Evolutionary conservation across 1,140 invertebrate genomes (phyloP).

Genomic region (Watersipora subatra): DNA sequence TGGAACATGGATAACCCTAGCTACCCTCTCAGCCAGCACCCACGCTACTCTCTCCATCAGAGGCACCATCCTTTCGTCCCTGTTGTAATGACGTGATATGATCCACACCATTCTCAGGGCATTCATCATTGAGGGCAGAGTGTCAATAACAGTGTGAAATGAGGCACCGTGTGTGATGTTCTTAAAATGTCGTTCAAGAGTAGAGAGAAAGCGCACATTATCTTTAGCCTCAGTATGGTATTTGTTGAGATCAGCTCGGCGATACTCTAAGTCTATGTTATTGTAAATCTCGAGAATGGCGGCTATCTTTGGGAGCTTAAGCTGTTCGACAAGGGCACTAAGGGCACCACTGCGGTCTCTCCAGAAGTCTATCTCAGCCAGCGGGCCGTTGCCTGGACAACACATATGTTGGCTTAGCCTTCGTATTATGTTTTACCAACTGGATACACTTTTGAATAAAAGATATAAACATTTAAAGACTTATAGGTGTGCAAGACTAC

Average conservation of each 20-base stretch:
- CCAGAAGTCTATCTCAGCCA: constrained; percentile 72
- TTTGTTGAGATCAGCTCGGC: constrained; percentile 49
- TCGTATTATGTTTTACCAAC: too few species aligned
- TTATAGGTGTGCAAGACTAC: too few species aligned
- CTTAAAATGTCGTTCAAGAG: constrained; percentile 66
- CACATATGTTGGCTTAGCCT: too few species aligned
- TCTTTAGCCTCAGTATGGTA: constrained; percentile 64
- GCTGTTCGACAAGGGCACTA: constrained; percentile 61
- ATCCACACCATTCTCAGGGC: constrained; percentile 49
- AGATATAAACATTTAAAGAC: too few species aligned
- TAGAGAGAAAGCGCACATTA: constrained; percentile 65
- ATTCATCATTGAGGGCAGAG: constrained; percentile 61
- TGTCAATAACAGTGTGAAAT: constrained; percentile 50
- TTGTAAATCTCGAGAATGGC: constrained; percentile 48
- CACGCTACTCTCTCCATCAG: constrained; percentile 65
- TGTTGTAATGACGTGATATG: constrained; percentile 41
- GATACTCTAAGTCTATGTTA: constrained; percentile 41
- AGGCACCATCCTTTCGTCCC: constrained; percentile 59
- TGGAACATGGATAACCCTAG: constrained; percentile 54
- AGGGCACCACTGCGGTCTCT: constrained; percentile 58
- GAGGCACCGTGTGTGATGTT: constrained; percentile 55
- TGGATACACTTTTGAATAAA: too few species aligned
- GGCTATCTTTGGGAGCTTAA: constrained; percentile 55
- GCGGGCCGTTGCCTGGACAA: constrained; percentile 48
- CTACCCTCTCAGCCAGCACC: constrained; percentile 60